These are phyloP conservation scores for Caradrina kadenii DNA, from an alignment of 2,888 invertebrate species.

Conservation along the genomic window DNA sequence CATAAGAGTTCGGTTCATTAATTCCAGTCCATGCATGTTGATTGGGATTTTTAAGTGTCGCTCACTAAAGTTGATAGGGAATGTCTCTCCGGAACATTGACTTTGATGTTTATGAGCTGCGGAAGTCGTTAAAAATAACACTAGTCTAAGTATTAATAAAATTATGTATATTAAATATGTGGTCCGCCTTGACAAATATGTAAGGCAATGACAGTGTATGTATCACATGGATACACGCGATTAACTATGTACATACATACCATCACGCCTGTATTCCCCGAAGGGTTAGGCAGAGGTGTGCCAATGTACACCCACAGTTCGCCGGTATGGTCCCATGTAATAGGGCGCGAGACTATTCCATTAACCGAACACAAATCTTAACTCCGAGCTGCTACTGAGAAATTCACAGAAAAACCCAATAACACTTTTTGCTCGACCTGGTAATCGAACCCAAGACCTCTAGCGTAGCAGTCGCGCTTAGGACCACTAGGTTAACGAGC, in stretches of 20 bases:
- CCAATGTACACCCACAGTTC: no score
- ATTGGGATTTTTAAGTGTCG: constrained; percentile 4
- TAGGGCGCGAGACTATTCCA: no score
- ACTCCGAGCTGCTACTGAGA: no score
- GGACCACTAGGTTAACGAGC: no score
- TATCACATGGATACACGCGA: constrained; percentile 7
- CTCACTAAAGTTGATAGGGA: constrained; percentile 12
- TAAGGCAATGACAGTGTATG: constrained; percentile 28
- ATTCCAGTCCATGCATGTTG: constrained; percentile 7
- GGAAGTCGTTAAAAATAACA: constrained; percentile 55
- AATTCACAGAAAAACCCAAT: no score
- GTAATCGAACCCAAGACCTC: no score
- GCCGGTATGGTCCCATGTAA: no score
- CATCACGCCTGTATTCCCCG: no score
- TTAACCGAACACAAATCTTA: no score
- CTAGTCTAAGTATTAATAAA: constrained; percentile 29
- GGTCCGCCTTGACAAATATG: constrained; percentile 54
- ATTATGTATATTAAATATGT: constrained; percentile 45
- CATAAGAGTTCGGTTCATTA: constrained; percentile 20
- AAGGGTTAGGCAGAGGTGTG: no score
- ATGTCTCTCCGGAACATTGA: constrained; percentile 38
- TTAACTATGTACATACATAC: constrained; percentile 13
- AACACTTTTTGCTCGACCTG: no score
- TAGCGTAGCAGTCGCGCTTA: no score
- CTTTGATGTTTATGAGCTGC: constrained; percentile 40